A percentile compares a stretch with the other conserved stretches of the same genome.
phyloP scores from a whole-genome alignment of 2,113 vertebrate genomes.

The Gallinago undulata region DNA sequence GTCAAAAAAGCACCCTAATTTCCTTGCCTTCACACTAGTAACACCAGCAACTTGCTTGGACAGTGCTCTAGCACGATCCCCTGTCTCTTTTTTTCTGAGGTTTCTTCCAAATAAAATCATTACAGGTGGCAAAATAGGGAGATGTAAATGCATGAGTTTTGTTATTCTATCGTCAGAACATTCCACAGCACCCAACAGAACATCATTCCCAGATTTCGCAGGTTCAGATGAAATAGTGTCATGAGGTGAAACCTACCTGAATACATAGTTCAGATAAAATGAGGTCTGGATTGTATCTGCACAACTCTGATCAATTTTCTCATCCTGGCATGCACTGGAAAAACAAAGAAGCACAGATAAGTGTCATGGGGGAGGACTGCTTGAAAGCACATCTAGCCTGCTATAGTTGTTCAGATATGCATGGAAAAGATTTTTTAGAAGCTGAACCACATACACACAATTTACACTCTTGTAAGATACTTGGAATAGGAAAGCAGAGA shows the following conservation, averaged over 20 bases:
- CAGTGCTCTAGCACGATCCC: neutral
- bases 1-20: neutral
- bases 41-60: neutral
- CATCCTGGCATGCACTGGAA: neutral
- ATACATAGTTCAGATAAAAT: neutral
- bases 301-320: rapidly evolving
- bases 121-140: neutral
- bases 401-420: neutral
- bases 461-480: neutral
- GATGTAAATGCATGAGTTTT: neutral
- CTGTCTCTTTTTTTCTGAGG: neutral
- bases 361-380: neutral
- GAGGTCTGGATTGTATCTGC: neutral
- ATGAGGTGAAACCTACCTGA: neutral
- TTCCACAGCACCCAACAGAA: neutral
- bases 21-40: neutral
- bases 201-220: neutral
- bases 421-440: neutral
- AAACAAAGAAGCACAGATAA: neutral
- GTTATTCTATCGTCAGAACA: neutral
- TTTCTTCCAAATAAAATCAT: neutral
- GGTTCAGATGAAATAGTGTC: neutral
- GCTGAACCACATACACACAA: neutral
- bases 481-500: neutral
- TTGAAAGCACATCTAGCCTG: neutral